Percentiles rank a stretch among this genome's conserved stretches.
Conservation (phyloP, 35 echinoderm and acorn worm genomes). For the Ophioderma brevispina region DNA sequence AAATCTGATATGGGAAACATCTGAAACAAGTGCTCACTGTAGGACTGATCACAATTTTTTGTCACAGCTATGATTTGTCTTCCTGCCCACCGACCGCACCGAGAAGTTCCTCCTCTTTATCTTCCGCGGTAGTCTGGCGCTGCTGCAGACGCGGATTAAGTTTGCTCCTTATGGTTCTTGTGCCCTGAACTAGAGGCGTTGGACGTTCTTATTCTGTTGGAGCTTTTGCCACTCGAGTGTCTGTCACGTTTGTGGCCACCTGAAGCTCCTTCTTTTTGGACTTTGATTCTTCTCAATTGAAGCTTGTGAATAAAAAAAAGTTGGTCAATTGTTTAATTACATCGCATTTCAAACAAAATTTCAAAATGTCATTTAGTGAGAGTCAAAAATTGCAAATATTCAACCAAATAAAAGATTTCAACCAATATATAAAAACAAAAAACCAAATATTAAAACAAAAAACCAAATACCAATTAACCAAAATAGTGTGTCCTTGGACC, state of each 20-base stretch:
- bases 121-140: neutral
- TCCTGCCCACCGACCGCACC: neutral
- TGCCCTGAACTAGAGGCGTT: neutral
- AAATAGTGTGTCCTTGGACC: no score
- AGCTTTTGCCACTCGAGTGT: neutral
- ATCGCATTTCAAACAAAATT: no score
- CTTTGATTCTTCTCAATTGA: slow-evolving; percentile 2
- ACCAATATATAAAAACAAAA: no score
- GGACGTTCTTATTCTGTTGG: neutral
- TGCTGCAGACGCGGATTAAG: neutral
- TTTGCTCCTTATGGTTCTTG: neutral
- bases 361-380: no score
- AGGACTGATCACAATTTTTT: no score
- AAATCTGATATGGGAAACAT: no score
- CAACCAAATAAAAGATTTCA: no score
- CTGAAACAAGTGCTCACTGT: no score
- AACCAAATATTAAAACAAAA: no score
- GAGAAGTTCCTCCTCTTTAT: neutral
- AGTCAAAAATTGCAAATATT: no score
- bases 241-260: neutral
- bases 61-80: neutral
- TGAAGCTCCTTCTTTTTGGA: neutral
- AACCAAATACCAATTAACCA: no score
- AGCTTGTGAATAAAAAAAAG: neutral
- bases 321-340: no score